Evolutionary conservation across 2,888 invertebrate species (phyloP), one percentile per base, ranked within the genome.

Genomic region (Epinotia nisella): DNA sequence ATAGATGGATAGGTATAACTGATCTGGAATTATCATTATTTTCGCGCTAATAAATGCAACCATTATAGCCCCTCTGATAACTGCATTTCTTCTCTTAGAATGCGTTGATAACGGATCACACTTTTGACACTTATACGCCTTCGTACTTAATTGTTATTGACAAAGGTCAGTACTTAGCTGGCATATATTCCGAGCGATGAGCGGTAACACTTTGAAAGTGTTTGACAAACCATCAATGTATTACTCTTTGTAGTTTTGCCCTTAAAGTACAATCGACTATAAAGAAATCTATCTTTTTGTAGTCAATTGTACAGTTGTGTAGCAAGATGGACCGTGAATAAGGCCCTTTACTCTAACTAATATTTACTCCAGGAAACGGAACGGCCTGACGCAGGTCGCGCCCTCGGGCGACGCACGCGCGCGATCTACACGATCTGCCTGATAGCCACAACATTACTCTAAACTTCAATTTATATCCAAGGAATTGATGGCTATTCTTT

Each of bases 341-440:
- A 13, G 41, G 45, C 45, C 45, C 24, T 61, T 61, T 61, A 45
- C 45, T 41, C 41, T 53, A 62, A 39, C 61, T 53, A 74, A 71
- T 67, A 67, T 74, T 74, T 66, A 75, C 74, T 69, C 74, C 67
- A 74, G 77, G 75, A 75, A 78, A 77, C 75, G 74, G 62, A 74
- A 69, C 41, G 68, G 74, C 74, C 62, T 24, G 62, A 29, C 77
- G 75, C 75, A 86, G 87, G 85, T 87, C 84, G 76, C 74, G 79
- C 78, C 81, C 80, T 75, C 39, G 76, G 79, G 81, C 81, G 83
- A 82, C 81, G 78, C 74, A 81, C 77, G 82, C 81, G 81, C 89
- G 88, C 89, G 88, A 87, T 82, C 82, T 81, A 81, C 82, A 84
- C 83, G 84, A 84, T 81, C 81, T 75, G 73, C 76, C 71, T 78